Conservation (phyloP, 2,797 vertebrate species). For the Momotus momota region DNA sequence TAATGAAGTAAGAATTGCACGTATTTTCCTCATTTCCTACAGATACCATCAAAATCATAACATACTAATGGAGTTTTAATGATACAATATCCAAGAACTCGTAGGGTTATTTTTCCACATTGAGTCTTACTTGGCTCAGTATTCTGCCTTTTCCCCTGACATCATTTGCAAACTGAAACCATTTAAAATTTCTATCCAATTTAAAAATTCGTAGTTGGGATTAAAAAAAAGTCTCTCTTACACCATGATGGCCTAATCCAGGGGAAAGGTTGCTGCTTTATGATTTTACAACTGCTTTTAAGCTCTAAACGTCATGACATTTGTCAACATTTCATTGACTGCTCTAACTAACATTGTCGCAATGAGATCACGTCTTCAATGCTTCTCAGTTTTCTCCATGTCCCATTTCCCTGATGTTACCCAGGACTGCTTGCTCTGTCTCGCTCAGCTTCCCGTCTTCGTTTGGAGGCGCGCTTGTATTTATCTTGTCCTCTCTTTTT, state of each 20-base stretch:
- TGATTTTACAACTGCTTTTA: slow-evolving; percentile 80
- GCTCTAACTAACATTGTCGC: slow-evolving; percentile 70
- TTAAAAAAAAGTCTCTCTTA: slow-evolving; percentile 3
- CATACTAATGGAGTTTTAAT: slow-evolving; percentile 80
- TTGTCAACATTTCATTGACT: slow-evolving; percentile 75
- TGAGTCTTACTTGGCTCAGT: slow-evolving; percentile 58
- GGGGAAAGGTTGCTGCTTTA: slow-evolving; percentile 74
- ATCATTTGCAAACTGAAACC: slow-evolving; percentile 33
- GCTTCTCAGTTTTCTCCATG: slow-evolving; percentile 44
- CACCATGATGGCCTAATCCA: slow-evolving; percentile 34
- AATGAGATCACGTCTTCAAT: slow-evolving; percentile 21
- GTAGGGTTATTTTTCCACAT: slow-evolving; percentile 53
- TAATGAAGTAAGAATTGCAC: slow-evolving; percentile 77
- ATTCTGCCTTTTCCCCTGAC: slow-evolving; percentile 58
- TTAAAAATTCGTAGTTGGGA: slow-evolving; percentile 72
- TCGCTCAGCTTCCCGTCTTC: background rate
- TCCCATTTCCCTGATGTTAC: background rate
- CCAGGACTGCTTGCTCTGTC: background rate
- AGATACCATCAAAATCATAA: slow-evolving; percentile 74
- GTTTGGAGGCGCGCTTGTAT: rapidly evolving
- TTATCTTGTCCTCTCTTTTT: slow-evolving; percentile 62
- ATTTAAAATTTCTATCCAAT: slow-evolving; percentile 58
- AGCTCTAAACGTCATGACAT: slow-evolving; percentile 77
- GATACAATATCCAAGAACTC: slow-evolving; percentile 69
- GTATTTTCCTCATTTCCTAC: slow-evolving; percentile 77